Percentiles rank a stretch among this genome's conserved stretches.
Conservation (phyloP, 1,140 invertebrate genomes). For the Sycobia sp. region DNA sequence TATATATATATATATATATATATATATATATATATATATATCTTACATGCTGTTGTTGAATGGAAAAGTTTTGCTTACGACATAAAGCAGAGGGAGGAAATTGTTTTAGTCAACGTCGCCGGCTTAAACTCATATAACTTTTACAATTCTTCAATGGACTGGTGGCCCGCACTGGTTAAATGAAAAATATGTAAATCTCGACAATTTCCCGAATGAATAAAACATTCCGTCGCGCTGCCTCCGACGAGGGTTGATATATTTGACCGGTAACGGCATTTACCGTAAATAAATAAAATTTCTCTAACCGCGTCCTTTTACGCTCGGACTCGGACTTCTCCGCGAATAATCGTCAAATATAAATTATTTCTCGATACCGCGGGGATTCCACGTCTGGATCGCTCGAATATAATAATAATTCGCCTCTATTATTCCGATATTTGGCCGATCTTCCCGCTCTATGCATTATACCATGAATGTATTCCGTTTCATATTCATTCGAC, state of each 20-base stretch:
- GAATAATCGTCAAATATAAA: too few relatives aligned
- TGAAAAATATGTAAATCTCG: slow-evolving; percentile 26
- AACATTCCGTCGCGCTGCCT: not conserved
- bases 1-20: not conserved
- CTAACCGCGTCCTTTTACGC: too few relatives aligned
- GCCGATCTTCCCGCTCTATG: too few relatives aligned
- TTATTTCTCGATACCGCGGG: too few relatives aligned
- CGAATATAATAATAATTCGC: too few relatives aligned
- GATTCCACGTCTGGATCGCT: too few relatives aligned
- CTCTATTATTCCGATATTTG: too few relatives aligned
- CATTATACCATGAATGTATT: too few relatives aligned
- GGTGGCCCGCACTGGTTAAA: not conserved
- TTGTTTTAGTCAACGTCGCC: not conserved
- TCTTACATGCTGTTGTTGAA: not conserved
- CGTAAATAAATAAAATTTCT: too few relatives aligned
- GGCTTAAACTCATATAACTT: slow-evolving; percentile 4
- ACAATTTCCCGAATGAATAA: slow-evolving; percentile 3
- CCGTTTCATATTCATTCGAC: too few relatives aligned
- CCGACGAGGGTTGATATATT: not conserved
- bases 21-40: not conserved
- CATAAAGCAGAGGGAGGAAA: not conserved
- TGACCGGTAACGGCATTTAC: too few relatives aligned
- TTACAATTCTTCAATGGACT: slow-evolving; percentile 14
- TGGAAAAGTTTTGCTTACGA: not conserved
- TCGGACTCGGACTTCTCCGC: too few relatives aligned